Base-by-base conservation (phyloP, 2,113 vertebrate genomes). In the Scomber colias region DNA sequence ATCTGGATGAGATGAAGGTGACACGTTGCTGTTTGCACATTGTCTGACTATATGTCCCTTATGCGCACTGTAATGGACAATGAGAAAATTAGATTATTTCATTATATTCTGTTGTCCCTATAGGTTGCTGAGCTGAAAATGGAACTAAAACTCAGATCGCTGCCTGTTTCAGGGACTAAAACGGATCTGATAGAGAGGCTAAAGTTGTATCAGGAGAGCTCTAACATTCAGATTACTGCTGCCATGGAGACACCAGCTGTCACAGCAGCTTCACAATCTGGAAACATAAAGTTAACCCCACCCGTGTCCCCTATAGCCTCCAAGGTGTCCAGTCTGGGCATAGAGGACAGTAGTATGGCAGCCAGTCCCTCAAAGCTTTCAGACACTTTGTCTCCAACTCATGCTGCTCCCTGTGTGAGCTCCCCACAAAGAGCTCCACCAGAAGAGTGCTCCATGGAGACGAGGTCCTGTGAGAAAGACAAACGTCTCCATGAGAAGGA, bases 1-100 rank as follows among this genome's bases (percentile, higher is more conserved):
- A 97, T 85, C 60, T 99, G 95, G 98, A 99, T 11, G 98, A 99
- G 74, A 92, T 99, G 94, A 99, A 99, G 98, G 98, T 99, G 93
- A 94, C 57, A 24, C 21, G 40, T 19, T 76, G 17, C 73, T 65
- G 31, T 70, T 45, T 71, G 64, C 40, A 35, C 15, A 35, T 16
- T 44, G 11, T 65, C 21, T 49, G 45, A 63, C 45, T 77, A 11
- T 48, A 65, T 55, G 24, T 53, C 45, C 31, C 13, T 19, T 19
- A 24, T 27, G 45, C 17, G 66, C 54, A 10, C 24, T 16, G 45
- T 17, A 64, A 35, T n/a, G 10, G 27, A 51, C 8, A 59, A 61
- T 0, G 8, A 56, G 10, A 11, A 11, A 2, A 3, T 10, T 15
- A 13, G 6, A 10, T 56, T 9, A 16, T 67, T 69, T 55, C 27